Evolutionary conservation across 2,113 vertebrate genomes (phyloP).

Genomic region (Tetrax tetrax): DNA sequence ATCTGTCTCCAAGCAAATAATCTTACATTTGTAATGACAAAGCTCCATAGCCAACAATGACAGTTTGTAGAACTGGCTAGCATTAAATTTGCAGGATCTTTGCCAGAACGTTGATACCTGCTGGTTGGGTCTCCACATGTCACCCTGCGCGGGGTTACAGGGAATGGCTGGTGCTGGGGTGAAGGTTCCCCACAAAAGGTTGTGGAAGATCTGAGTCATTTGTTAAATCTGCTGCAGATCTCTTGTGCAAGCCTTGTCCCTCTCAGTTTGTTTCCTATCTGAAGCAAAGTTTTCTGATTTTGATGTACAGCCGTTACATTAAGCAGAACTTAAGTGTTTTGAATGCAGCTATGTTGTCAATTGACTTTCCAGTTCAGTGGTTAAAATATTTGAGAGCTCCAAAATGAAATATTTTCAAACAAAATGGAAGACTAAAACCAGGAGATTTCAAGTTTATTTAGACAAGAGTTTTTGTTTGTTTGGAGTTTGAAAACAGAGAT

Average conservation of each 20-base stretch:
- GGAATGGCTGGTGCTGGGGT: not conserved
- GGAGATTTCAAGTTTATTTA: not conserved
- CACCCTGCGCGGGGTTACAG: not conserved
- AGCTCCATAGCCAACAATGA: not conserved
- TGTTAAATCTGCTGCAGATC: not conserved
- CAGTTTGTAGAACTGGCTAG: not conserved
- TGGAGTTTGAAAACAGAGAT: not conserved
- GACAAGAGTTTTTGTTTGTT: not conserved
- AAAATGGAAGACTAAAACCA: not conserved
- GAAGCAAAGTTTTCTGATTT: not conserved
- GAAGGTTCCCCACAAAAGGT: not conserved
- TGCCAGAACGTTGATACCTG: constrained; percentile 15
- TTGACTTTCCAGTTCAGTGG: not conserved
- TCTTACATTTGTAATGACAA: not conserved
- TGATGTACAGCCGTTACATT: not conserved
- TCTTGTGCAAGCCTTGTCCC: not conserved
- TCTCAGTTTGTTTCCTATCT: not conserved
- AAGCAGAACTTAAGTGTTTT: not conserved
- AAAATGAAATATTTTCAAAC: not conserved
- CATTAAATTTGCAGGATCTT: not conserved
- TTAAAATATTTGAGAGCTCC: not conserved
- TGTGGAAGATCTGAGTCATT: not conserved
- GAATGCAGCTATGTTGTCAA: not conserved
- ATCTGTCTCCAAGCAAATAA: not conserved
- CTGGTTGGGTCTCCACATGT: not conserved